Evolutionary conservation across 2,113 vertebrate genomes (phyloP), one percentile per base, ranked within the genome.

Genomic region (Vombatus ursinus): DNA sequence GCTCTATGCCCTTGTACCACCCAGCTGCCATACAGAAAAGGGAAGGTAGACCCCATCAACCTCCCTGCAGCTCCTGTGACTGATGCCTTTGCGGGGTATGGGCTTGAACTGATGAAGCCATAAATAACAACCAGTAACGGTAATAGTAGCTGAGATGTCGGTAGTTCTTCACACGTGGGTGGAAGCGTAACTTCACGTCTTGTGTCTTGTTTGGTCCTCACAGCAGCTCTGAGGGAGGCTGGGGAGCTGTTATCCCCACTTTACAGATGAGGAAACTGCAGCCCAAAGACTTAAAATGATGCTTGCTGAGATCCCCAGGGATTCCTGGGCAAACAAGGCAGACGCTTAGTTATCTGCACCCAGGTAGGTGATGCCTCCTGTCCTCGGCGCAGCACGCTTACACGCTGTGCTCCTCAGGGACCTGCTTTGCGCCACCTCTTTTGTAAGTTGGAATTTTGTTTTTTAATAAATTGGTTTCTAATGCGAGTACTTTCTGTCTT

Each of bases 391-490:
- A 77, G 57, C 96, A 94, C 92, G 92, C 77, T 84, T 68, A 77
- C 51, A 94, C 92, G 44, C 61, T 93, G 50, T 92, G 48, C 90
- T 52, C 1, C 0, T 97, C 95, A 94, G 25, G 53, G 48, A 93
- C 51, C 52, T 97, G 50, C 95, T 98, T 96, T 97, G 94, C 94
- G 52, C 61, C 0, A 0, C 6, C 96, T 61, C 94, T 95, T 89
- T 91, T 99, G 98, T 99, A 98, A 98, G 94, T 90, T 91, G 95
- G 6, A 0, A 14, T 97, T 98, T 97, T 95, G 92, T 95, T 93
- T 95, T 68, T 97, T 95, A 99, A 99, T 99, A 99, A 99, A 99
- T 50, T 97, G 51, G 28, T 98, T 97, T 93, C 95, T 97, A 91
- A 99, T 98, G 95, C 96, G 93, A 97, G 96, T 98, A 94, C 92